Evolutionary conservation across 2,888 invertebrate genomes (phyloP).

Genomic region (Exocentrus adspersus): DNA sequence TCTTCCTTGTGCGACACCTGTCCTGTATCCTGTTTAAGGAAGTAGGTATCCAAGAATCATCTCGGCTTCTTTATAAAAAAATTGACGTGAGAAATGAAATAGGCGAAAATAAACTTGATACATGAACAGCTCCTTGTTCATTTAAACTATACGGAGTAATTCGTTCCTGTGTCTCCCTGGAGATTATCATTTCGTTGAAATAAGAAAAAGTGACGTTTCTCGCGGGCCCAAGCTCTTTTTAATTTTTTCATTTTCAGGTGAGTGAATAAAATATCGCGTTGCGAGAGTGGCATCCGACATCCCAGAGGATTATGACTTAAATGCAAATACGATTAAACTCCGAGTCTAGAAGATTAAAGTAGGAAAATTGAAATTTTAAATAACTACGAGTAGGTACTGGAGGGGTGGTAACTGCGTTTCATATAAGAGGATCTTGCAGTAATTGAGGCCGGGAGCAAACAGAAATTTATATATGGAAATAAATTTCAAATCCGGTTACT

Average conservation of each 20-base stretch:
- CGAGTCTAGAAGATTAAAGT: conserved; percentile 30
- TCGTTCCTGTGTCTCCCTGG: not conserved
- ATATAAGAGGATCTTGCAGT: not conserved
- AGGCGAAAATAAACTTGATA: not conserved
- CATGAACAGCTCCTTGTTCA: not conserved
- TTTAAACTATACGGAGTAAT: not conserved
- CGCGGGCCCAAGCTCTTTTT: not conserved
- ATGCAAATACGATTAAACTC: conserved; percentile 34
- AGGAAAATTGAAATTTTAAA: conserved; percentile 33
- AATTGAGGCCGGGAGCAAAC: not conserved
- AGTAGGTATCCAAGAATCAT: too few species aligned
- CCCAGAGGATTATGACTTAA: conserved; percentile 30
- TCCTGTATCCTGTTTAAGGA: too few species aligned
- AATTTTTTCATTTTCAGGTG: conserved; percentile 24
- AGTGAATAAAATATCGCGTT: conserved; percentile 17
- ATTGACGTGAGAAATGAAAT: not conserved
- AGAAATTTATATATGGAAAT: not conserved
- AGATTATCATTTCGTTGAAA: not conserved
- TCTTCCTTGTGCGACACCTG: too few species aligned
- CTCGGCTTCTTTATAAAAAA: not conserved
- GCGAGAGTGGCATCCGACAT: conserved; percentile 12
- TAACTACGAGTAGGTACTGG: conserved; percentile 20
- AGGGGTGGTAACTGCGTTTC: not conserved
- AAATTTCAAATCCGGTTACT: not conserved
- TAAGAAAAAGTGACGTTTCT: not conserved